phyloP scores from a whole-genome alignment of 2,113 vertebrate genomes.

The Poeciliopsis turrubarensis region DNA sequence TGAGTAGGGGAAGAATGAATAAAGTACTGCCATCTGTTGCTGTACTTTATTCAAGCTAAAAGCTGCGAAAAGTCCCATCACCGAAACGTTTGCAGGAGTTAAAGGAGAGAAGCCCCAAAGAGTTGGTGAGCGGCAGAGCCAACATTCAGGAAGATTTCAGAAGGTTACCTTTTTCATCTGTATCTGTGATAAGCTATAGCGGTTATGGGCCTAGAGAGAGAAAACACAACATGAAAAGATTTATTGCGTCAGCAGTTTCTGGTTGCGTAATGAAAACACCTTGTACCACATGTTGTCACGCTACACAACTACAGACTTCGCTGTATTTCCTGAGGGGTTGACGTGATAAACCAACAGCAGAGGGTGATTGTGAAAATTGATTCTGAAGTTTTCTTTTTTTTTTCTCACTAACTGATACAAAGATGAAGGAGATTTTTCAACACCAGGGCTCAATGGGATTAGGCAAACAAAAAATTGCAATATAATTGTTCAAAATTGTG shows the following conservation, averaged over 20 bases:
- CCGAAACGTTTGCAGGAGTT: slow-evolving; percentile 27
- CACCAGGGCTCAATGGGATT: no score
- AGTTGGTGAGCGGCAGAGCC: slow-evolving; percentile 12
- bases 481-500: no score
- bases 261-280: neutral
- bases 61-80: slow-evolving; percentile 57
- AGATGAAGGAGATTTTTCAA: no score
- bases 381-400: neutral
- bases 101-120: slow-evolving; percentile 18
- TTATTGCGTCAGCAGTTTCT: slow-evolving; percentile 24
- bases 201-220: slow-evolving; percentile 73
- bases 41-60: slow-evolving; percentile 21
- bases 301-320: neutral
- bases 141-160: slow-evolving; percentile 16
- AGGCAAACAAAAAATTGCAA: no score
- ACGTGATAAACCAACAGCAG: neutral
- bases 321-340: neutral
- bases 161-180: slow-evolving; percentile 74
- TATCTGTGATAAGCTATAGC: slow-evolving; percentile 80
- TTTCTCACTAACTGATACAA: neutral
- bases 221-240: slow-evolving; percentile 32
- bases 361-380: neutral
- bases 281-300: neutral
- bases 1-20: neutral
- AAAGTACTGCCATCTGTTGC: slow-evolving; percentile 9